These are phyloP conservation scores for Diuraphis noxia DNA, from an alignment of 1,140 invertebrate species.

Conservation along the genomic window DNA sequence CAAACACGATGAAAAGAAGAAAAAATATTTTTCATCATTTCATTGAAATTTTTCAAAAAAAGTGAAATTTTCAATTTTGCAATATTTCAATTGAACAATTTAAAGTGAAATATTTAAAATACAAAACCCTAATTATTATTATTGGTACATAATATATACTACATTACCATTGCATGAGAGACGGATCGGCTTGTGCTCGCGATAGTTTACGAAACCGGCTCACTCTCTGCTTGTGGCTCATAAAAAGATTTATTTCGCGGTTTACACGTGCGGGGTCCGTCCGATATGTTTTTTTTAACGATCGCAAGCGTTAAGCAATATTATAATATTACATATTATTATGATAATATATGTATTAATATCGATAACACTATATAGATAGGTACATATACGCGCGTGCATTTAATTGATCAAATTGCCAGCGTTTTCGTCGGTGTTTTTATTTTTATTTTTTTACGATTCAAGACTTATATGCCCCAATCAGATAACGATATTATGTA, in stretches of 20 bases:
- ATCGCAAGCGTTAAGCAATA: neutral
- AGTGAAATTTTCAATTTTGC: too few species aligned
- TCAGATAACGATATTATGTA: slow-evolving; percentile 2
- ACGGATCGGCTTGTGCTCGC: neutral
- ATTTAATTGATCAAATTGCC: neutral
- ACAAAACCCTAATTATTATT: too few species aligned
- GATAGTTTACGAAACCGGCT: slow-evolving; percentile 1
- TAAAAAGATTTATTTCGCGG: neutral
- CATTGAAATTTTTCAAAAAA: too few species aligned
- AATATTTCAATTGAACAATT: too few species aligned
- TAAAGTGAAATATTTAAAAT: too few species aligned
- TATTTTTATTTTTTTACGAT: neutral
- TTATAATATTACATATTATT: slow-evolving; percentile 1
- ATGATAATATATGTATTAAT: neutral
- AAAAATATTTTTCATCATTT: too few species aligned
- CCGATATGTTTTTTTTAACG: neutral
- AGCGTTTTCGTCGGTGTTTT: neutral
- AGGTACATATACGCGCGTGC: too few species aligned
- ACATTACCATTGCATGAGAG: too few species aligned
- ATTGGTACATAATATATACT: too few species aligned
- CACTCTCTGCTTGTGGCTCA: neutral
- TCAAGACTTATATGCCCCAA: neutral
- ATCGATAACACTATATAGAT: neutral
- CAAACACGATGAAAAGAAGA: too few species aligned
- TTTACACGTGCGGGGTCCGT: neutral